phyloP scores from a whole-genome alignment of 2,888 invertebrate species.

The Diloba caeruleocephala region DNA sequence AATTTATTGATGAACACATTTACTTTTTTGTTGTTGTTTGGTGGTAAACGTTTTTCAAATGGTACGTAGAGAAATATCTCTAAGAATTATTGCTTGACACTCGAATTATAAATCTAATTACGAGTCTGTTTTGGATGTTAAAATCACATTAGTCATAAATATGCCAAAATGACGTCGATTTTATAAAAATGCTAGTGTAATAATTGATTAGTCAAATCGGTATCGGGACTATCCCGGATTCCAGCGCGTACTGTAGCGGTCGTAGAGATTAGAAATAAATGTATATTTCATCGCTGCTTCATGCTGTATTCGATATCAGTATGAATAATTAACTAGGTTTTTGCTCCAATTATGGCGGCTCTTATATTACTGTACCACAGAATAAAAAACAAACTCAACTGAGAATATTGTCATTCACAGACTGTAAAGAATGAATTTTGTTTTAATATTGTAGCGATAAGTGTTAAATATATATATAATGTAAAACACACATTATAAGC shows the following conservation, averaged over 20 bases:
- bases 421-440: neutral
- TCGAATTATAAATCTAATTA: too few relatives aligned
- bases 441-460: conserved; percentile 11
- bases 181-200: too few relatives aligned
- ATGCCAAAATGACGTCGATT: too few relatives aligned
- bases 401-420: neutral
- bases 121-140: too few relatives aligned
- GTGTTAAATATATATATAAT: neutral
- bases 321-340: conserved; percentile 43
- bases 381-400: conserved; percentile 1
- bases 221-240: conserved; percentile 33
- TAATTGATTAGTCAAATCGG: conserved; percentile 3
- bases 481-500: neutral
- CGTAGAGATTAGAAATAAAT: conserved; percentile 29
- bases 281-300: conserved; percentile 55
- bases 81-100: too few relatives aligned
- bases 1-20: too few relatives aligned
- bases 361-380: conserved; percentile 2
- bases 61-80: too few relatives aligned
- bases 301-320: conserved; percentile 47
- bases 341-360: conserved; percentile 3
- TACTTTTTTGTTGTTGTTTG: too few relatives aligned
- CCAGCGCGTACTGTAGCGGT: conserved; percentile 17
- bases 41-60: too few relatives aligned
- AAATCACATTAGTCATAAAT: neutral